Percentiles rank a stretch among this genome's conserved stretches.
phyloP scores from a whole-genome alignment of 2,797 vertebrate genomes.

The Harpagifer antarcticus region DNA sequence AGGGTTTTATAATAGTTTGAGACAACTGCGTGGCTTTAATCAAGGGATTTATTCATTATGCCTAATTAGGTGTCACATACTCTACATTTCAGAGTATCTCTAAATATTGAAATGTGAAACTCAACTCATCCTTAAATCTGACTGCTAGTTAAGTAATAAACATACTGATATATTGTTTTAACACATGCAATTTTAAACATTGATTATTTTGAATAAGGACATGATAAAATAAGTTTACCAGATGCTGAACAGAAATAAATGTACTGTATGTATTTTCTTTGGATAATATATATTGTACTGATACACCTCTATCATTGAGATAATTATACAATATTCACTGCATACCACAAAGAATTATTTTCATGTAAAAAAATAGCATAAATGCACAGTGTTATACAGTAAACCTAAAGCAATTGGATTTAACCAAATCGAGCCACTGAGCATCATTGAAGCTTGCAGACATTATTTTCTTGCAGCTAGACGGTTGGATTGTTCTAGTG shows the following conservation, averaged over 20 bases:
- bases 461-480: conserved; percentile 36
- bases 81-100: neutral
- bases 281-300: neutral
- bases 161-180: neutral
- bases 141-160: neutral
- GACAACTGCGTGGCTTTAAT: neutral
- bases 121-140: neutral
- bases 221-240: neutral
- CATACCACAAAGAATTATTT: conserved; percentile 18
- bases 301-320: neutral
- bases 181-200: neutral
- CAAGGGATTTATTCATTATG: neutral
- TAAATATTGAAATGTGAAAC: neutral
- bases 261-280: neutral
- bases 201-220: neutral
- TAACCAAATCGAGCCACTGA: conserved; percentile 15
- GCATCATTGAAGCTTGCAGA: conserved; percentile 16
- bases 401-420: conserved; percentile 18
- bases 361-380: conserved; percentile 41
- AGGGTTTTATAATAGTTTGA: neutral
- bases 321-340: conserved; percentile 24
- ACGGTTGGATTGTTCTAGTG: conserved; percentile 18
- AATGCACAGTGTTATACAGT: conserved; percentile 15
- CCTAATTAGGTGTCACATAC: neutral
- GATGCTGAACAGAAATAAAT: neutral